Percentiles rank a stretch among this genome's conserved stretches.
Evolutionary conservation across 2,797 vertebrate species (phyloP).

Genomic region (Ptychobarbus kaznakovi): DNA sequence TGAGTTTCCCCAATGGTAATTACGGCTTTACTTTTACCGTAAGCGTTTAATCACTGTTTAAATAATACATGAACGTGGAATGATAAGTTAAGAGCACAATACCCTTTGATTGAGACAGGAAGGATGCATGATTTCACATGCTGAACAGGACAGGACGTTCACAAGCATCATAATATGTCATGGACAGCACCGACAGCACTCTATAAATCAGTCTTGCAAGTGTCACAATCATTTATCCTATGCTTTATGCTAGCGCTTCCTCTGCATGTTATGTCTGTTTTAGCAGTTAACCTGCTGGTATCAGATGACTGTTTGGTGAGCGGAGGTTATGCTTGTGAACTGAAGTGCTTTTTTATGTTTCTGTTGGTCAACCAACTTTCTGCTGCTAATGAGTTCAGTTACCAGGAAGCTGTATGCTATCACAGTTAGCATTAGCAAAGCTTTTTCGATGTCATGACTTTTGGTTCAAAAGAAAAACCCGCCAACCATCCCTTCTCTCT

Average conservation of each 20-base stretch:
- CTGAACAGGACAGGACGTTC: constrained; percentile 20
- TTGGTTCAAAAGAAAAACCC: constrained; percentile 9
- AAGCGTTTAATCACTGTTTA: constrained; percentile 13
- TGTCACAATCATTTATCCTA: constrained; percentile 24
- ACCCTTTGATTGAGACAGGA: constrained; percentile 18
- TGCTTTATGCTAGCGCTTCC: constrained; percentile 11
- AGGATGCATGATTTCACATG: constrained; percentile 21
- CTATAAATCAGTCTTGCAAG: constrained; percentile 28
- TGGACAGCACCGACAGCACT: constrained; percentile 7
- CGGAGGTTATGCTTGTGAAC: constrained; percentile 19
- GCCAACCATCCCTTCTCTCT: neutral
- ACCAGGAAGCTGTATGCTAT: constrained; percentile 8
- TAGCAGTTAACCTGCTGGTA: constrained; percentile 39
- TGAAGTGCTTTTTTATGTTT: constrained; percentile 3
- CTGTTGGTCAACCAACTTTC: neutral
- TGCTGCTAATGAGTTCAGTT: neutral
- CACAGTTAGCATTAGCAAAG: neutral
- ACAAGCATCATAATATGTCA: constrained; percentile 26
- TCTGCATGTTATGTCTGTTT: constrained; percentile 25
- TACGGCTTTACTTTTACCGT: neutral
- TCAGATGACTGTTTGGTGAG: constrained; percentile 23
- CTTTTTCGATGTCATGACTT: neutral
- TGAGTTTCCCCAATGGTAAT: neutral
- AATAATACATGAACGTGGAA: constrained; percentile 8
- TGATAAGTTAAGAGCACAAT: neutral